A percentile compares a stretch with the other conserved stretches of the same genome.
Conservation (phyloP, 2,888 invertebrate species). For the Aphidoletes aphidimyza region DNA sequence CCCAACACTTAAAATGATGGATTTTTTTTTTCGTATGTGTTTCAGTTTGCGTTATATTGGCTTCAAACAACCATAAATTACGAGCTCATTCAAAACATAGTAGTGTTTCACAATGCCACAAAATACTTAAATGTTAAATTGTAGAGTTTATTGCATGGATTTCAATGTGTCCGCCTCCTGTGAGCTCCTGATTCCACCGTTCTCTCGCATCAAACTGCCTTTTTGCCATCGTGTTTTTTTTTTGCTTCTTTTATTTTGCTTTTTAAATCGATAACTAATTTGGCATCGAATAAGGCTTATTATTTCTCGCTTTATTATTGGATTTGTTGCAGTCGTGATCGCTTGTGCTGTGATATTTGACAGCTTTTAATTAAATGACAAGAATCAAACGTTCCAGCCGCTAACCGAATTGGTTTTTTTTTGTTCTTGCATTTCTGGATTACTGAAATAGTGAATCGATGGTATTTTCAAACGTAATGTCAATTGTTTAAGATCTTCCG, state of each 20-base stretch:
- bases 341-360: not conserved
- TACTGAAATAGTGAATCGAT: not conserved
- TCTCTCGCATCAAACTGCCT: not conserved
- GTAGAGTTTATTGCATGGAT: not conserved
- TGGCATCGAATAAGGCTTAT: not conserved
- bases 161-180: slow-evolving; percentile 27
- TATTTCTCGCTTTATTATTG: not conserved
- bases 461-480: not conserved
- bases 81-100: slow-evolving; percentile 6
- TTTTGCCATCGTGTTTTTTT: not conserved
- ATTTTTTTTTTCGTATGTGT: too few species aligned
- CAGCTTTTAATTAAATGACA: slow-evolving; percentile 49
- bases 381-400: slow-evolving; percentile 7
- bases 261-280: slow-evolving; percentile 31
- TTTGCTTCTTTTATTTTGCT: too few species aligned
- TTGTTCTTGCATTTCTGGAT: not conserved
- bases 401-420: too few species aligned
- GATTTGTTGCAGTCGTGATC: not conserved
- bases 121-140: slow-evolving; percentile 27
- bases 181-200: not conserved
- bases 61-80: slow-evolving; percentile 22
- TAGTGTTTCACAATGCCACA: not conserved
- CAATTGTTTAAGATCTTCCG: too few species aligned
- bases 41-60: too few species aligned
- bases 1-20: slow-evolving; percentile 24